Evolutionary conservation across 2,888 invertebrate species (phyloP).

Genomic region (Stenodera caucasica): DNA sequence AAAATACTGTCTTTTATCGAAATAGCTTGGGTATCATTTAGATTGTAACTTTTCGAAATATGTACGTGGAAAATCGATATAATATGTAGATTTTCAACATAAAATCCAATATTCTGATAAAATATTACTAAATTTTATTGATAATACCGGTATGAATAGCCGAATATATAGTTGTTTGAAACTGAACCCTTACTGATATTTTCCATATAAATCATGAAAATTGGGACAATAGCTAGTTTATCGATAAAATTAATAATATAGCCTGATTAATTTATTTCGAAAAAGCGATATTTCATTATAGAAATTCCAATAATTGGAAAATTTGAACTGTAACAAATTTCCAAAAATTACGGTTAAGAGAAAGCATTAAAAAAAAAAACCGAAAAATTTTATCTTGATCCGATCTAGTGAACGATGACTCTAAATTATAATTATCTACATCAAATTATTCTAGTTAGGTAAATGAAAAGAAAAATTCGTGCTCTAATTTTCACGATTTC

Average conservation of each 20-base stretch:
- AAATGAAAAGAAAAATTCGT: background rate
- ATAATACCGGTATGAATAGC: background rate
- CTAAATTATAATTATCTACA: background rate
- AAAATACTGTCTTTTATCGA: too few species aligned
- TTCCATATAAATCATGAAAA: background rate
- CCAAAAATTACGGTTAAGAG: background rate
- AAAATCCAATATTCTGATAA: background rate
- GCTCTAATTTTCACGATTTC: conserved; percentile 7
- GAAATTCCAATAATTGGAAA: too few species aligned
- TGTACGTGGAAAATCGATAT: background rate
- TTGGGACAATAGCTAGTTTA: conserved; percentile 5
- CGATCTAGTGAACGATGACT: background rate
- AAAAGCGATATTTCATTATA: too few species aligned
- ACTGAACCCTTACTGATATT: background rate
- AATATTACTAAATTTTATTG: background rate
- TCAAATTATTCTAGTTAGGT: too few species aligned
- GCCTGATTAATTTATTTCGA: background rate
- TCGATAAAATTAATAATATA: background rate
- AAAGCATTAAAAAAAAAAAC: background rate
- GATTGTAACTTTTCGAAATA: background rate
- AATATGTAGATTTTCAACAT: background rate
- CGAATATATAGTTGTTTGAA: background rate
- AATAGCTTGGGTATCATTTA: too few species aligned
- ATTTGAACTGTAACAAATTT: too few species aligned
- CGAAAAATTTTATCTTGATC: background rate